Conservation (phyloP, 2,888 invertebrate genomes). For the Xiphydria camelus region DNA sequence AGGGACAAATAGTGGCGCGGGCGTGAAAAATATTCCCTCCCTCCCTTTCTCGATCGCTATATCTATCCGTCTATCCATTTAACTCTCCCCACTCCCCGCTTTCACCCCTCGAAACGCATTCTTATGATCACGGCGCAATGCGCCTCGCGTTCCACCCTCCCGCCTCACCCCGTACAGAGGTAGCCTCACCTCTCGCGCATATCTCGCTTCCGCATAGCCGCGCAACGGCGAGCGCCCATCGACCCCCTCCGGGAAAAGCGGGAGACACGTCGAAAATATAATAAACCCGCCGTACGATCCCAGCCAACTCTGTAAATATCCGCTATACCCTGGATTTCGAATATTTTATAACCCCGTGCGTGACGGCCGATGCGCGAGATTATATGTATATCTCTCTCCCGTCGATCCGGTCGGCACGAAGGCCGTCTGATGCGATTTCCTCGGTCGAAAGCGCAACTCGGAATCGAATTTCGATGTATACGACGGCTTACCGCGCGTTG, state of each 20-base stretch:
- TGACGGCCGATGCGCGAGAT: slow-evolving; percentile 1
- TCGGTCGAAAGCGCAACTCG: slow-evolving; percentile 22
- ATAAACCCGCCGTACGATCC: slow-evolving; percentile 30
- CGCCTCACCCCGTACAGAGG: background rate
- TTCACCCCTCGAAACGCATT: background rate
- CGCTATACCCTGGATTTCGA: slow-evolving; percentile 38
- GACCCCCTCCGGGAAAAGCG: background rate
- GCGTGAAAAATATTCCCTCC: slow-evolving; percentile 39
- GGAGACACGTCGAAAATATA: slow-evolving; percentile 35
- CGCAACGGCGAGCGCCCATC: background rate
- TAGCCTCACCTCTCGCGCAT: background rate
- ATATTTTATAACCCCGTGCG: slow-evolving; percentile 29
- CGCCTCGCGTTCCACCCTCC: background rate
- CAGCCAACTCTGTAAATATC: slow-evolving; percentile 31
- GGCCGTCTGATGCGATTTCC: slow-evolving; percentile 32
- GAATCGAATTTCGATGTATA: slow-evolving; percentile 21
- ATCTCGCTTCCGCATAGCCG: background rate
- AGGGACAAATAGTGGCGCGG: slow-evolving; percentile 28
- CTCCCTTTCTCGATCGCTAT: slow-evolving; percentile 14
- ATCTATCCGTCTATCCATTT: slow-evolving; percentile 3
- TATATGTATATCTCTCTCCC: slow-evolving; percentile 6
- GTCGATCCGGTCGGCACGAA: background rate
- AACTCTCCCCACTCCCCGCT: slow-evolving; percentile 11
- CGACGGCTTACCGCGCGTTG: too few relatives aligned
- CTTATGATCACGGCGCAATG: too few relatives aligned